Evolutionary conservation across 2,113 vertebrate species (phyloP).

Genomic region (Pterocles orientalis): DNA sequence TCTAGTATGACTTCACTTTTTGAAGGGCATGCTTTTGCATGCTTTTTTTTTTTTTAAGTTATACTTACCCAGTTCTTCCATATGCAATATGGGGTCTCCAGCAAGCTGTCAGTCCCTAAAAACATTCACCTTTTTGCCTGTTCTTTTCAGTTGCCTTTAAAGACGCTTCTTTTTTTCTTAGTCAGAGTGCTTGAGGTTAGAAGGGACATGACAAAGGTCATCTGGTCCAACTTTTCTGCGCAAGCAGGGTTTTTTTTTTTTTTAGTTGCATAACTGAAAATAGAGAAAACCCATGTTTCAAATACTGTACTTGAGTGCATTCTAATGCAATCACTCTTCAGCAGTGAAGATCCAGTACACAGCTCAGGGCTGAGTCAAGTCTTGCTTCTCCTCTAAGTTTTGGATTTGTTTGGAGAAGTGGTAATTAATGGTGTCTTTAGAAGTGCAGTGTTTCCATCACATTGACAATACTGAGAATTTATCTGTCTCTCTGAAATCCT

Average conservation of each 20-base stretch:
- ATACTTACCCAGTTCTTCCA: not conserved
- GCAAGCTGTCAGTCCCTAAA: not conserved
- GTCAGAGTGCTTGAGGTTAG: not conserved
- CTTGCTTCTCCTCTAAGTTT: not conserved
- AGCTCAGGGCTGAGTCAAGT: not conserved
- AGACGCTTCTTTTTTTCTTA: not conserved
- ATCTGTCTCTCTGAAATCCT: not conserved
- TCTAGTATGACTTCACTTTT: not conserved
- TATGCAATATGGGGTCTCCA: not conserved
- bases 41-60: not conserved
- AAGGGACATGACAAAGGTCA: not conserved
- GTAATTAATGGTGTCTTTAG: not conserved
- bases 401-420: not conserved
- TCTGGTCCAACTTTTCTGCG: not conserved
- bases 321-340: not conserved
- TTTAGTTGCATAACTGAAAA: not conserved
- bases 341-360: not conserved
- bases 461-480: not conserved
- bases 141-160: not conserved
- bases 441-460: not conserved
- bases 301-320: not conserved
- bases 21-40: not conserved
- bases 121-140: not conserved
- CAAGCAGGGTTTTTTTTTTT: not conserved
- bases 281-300: not conserved